Conservation (phyloP, 2,113 vertebrate species). For the Redunca redunca region DNA sequence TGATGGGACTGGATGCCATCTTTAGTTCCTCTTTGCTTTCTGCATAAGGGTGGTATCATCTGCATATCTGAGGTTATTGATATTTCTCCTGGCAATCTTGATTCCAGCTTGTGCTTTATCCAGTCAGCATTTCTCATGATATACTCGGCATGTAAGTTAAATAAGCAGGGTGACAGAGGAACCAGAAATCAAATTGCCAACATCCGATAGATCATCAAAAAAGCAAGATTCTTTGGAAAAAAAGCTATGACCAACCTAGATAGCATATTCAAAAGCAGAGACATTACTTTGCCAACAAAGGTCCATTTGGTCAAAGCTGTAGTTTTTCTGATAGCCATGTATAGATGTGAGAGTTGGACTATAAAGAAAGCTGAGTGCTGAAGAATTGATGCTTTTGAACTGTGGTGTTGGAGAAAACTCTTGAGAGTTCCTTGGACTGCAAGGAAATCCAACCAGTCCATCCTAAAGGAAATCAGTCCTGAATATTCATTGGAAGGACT, state of each 20-base stretch:
- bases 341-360: background rate
- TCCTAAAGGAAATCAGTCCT: background rate
- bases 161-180: background rate
- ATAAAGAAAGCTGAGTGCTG: background rate
- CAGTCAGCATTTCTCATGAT: background rate
- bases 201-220: background rate
- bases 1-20: background rate
- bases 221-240: background rate
- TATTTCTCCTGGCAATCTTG: background rate
- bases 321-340: background rate
- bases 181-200: background rate
- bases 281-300: background rate
- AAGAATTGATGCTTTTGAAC: background rate
- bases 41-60: background rate
- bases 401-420: background rate
- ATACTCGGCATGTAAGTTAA: background rate
- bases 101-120: background rate
- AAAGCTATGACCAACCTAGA: background rate
- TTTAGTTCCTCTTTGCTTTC: background rate
- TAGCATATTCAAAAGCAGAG: background rate
- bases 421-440: background rate
- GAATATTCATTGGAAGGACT: background rate
- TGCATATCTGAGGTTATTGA: background rate
- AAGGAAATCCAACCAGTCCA: background rate
- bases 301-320: background rate